These are phyloP conservation scores for Papilio glaucus DNA, from an alignment of 1,140 invertebrate species.

Conservation along the genomic window DNA sequence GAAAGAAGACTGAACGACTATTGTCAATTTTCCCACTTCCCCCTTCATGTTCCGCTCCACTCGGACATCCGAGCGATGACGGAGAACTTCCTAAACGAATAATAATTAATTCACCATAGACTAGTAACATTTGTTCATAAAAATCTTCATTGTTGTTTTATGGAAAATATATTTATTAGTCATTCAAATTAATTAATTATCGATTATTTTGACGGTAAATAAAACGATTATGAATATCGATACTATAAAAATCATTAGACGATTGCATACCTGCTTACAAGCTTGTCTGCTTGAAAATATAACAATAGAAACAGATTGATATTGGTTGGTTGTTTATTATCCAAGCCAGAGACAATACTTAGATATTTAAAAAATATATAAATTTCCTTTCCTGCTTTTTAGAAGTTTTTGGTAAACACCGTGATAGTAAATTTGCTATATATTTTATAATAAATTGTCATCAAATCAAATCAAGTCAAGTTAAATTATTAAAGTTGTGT, in stretches of 20 bases:
- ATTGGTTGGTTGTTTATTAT: background rate
- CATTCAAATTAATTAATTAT: background rate
- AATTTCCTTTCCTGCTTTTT: background rate
- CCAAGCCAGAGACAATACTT: background rate
- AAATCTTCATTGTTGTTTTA: background rate
- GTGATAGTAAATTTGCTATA: background rate
- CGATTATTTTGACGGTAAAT: background rate
- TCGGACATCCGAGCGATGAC: conserved; percentile 27
- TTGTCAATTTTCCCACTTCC: conserved; percentile 36
- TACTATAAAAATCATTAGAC: background rate
- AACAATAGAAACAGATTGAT: background rate
- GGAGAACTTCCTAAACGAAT: too few species aligned
- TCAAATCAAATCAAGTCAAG: too few species aligned
- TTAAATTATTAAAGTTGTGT: background rate
- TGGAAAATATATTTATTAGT: background rate
- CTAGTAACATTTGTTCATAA: background rate
- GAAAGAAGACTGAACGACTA: conserved; percentile 75
- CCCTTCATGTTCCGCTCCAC: conserved; percentile 3
- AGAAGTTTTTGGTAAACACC: background rate
- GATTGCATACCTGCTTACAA: conserved; percentile 13
- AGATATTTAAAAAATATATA: background rate
- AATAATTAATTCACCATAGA: background rate
- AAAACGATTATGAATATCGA: background rate
- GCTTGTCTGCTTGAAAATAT: conserved; percentile 8
- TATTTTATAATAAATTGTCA: background rate